phyloP scores from a whole-genome alignment of 1,140 invertebrate genomes.

The Coenobita brevimanus region DNA sequence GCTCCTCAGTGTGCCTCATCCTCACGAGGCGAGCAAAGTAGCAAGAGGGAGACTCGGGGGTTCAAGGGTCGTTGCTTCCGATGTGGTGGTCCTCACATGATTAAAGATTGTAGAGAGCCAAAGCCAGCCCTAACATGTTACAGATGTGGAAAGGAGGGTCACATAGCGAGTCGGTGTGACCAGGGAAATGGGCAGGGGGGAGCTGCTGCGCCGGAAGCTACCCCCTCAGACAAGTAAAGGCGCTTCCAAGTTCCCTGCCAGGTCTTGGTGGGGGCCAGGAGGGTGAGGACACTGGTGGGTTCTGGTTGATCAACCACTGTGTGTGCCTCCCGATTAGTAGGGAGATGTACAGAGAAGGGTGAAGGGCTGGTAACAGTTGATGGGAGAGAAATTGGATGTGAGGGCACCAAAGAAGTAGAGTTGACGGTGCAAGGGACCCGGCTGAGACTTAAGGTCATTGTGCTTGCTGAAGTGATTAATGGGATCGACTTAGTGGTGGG shows the following conservation, averaged over 20 bases:
- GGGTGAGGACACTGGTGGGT: slow-evolving; percentile 13
- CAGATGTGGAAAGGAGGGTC: not conserved
- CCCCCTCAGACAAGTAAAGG: slow-evolving; percentile 1
- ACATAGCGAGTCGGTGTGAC: not conserved
- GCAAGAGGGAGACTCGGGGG: not conserved
- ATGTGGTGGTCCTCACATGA: not conserved
- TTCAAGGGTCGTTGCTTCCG: not conserved
- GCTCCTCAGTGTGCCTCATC: too few species aligned
- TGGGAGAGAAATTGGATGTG: slow-evolving; percentile 12
- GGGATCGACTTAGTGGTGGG: slow-evolving; percentile 10
- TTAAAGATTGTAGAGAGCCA: not conserved
- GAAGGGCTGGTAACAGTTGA: not conserved
- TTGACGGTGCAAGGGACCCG: not conserved
- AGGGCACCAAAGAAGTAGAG: not conserved
- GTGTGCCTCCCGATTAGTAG: not conserved
- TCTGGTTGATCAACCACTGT: not conserved
- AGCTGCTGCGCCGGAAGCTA: not conserved
- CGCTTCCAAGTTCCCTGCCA: not conserved
- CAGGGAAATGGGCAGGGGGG: not conserved
- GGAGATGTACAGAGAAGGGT: not conserved
- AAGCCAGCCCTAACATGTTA: not conserved
- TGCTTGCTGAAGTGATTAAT: slow-evolving; percentile 6
- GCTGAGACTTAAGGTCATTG: not conserved
- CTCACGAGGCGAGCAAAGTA: not conserved
- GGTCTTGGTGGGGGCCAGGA: not conserved